Base-by-base conservation (phyloP, 2,113 vertebrate genomes). In the Plecotus auritus region DNA sequence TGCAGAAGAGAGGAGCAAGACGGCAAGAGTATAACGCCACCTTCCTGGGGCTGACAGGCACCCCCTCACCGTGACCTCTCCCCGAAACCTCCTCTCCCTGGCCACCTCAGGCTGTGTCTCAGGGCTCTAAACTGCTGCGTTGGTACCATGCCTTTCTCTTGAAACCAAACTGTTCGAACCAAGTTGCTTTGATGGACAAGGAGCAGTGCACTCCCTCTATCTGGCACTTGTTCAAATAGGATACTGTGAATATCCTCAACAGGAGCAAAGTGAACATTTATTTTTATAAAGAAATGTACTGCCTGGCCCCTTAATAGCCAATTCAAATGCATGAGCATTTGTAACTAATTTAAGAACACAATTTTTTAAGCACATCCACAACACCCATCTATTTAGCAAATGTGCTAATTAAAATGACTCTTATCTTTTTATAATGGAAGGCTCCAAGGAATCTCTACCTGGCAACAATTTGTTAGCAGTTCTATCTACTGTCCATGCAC, bases 251-350 rank as follows among this genome's bases (percentile, higher is more conserved):
- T 7, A 85, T 16, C 47, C n/a, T 37, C 7, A 40, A 81, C 14
- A 54, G 82, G 14, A 77, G 23, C 35, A 82, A 35, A 37, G 26
- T 64, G 54, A 74, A 67, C 49, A 40, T 59, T 72, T 37, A 88
- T 49, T 69, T 89, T 83, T 69, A 51, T 30, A 77, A 90, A 95
- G 40, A 88, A 96, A 91, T 82, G 42, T 30, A 92, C 12, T 26
- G 20, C 37, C 74, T 85, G 73, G 82, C 54, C 35, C 61, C 59
- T 61, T 77, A 49, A 83, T 1, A 76, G 88, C 30, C 72, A 85
- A 77, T 90, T 59, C 59, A 77, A 90, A 76, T 40, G 37, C 40
- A 32, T 9, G 10, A 23, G 40, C 14, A 28, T 32, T 51, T 92
- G 32, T 35, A 64, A 86, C 67, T 77, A 90, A 77, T 80, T 67